Evolutionary conservation across 2,888 invertebrate genomes (phyloP).

Genomic region (Caenorhabditis becei): DNA sequence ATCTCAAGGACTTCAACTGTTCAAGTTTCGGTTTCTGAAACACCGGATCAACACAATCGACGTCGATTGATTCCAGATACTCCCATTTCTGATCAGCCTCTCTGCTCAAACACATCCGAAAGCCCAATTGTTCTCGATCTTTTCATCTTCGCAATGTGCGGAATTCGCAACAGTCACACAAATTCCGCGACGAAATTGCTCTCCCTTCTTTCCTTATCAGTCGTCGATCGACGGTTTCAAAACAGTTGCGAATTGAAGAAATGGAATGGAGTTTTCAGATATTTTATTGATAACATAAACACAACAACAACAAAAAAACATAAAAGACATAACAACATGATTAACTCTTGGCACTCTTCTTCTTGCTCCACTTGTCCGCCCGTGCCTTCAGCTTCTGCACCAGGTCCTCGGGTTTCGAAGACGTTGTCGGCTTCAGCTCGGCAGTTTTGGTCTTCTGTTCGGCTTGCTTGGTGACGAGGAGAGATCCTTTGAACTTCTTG

Average conservation of each 20-base stretch:
- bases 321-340: constrained; percentile 29
- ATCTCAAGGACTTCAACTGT: too few species aligned
- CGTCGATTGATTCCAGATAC: too few species aligned
- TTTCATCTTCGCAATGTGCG: constrained; percentile 4
- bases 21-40: too few species aligned
- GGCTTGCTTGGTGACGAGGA: constrained; percentile 57
- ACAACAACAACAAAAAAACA: constrained; percentile 13
- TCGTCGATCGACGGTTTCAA: constrained; percentile 29
- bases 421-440: constrained; percentile 5
- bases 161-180: background rate
- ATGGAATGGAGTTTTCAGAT: constrained; percentile 2
- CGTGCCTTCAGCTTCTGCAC: constrained; percentile 64
- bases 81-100: background rate
- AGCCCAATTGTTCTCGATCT: constrained; percentile 6
- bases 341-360: constrained; percentile 24
- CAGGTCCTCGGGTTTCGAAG: constrained; percentile 41
- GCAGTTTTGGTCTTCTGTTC: constrained; percentile 30
- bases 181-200: background rate
- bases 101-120: too few species aligned
- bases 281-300: constrained; percentile 15
- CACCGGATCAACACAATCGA: too few species aligned
- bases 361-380: constrained; percentile 57
- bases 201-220: constrained; percentile 17
- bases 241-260: constrained; percentile 33
- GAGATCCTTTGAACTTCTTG: constrained; percentile 60